Percentiles rank a stretch among this genome's conserved stretches.
phyloP scores from a whole-genome alignment of 2,888 invertebrate genomes.

The Penaeus monodon region DNA sequence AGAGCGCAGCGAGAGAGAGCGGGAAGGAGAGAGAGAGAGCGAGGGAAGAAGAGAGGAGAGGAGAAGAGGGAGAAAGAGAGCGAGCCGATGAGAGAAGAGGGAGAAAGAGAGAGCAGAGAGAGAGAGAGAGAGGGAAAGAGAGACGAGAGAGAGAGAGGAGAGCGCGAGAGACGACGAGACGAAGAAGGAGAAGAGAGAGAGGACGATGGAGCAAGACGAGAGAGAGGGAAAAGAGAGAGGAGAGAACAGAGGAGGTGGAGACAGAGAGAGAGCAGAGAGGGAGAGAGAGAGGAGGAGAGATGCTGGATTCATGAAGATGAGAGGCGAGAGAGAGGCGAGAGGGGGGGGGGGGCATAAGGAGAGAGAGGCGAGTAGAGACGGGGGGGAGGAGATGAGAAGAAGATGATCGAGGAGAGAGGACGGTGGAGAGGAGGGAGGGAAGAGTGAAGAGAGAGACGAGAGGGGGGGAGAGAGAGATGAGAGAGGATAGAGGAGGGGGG shows the following conservation, averaged over 20 bases:
- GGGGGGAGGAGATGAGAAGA: not conserved
- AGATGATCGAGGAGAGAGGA: not conserved
- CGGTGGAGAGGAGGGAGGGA: not conserved
- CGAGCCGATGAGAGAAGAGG: too few relatives aligned
- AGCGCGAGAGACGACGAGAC: not conserved
- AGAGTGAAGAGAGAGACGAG: not conserved
- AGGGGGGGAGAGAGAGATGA: not conserved
- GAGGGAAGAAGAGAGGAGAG: too few relatives aligned
- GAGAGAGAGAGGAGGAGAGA: slow-evolving; percentile 6
- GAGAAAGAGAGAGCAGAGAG: too few relatives aligned
- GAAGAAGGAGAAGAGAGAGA: not conserved
- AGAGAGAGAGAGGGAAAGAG: too few relatives aligned
- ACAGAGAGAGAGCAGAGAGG: slow-evolving; percentile 3
- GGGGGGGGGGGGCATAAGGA: too few relatives aligned
- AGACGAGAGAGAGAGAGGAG: too few relatives aligned
- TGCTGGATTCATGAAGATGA: too few relatives aligned
- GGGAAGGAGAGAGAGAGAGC: too few relatives aligned
- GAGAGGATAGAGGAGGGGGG: not conserved
- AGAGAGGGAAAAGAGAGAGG: not conserved
- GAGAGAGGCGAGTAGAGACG: not conserved
- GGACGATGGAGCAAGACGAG: too few relatives aligned
- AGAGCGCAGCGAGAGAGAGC: too few relatives aligned
- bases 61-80: too few relatives aligned
- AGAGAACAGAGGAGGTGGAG: not conserved
- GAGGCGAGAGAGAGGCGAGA: not conserved